Base-by-base conservation (phyloP, 2,888 invertebrate species). In the Drosophila testacea region DNA sequence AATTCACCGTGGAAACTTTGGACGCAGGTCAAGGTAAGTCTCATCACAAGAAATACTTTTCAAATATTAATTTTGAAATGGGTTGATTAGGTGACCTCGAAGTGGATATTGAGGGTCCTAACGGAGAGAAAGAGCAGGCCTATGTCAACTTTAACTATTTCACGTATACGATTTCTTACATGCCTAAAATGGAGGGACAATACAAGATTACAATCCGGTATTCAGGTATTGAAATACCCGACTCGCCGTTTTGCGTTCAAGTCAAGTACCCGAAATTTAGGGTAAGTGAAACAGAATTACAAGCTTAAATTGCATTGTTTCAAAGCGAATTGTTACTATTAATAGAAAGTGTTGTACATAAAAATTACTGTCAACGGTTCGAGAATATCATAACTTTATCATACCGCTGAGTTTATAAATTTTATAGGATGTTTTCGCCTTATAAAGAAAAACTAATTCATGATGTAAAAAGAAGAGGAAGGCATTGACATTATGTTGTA, bases 1-100 rank as follows among this genome's bases (percentile, higher is more conserved):
- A 48, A 6, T 64, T 64, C 7, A 64, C 48, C 3, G 48, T 64
- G 10, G 57, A 56, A 7, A 64, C 63, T 22, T 9, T 48, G 7
- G 48, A 48, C 4, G 28, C 34, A 2, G 34, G 47, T 36, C 28
- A 48, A 28, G 63, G 60, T 60, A 11, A 44, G 42, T 38, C 16
- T 7, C 1, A 4, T 36, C 16, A 10, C 0, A 34, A 0, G 13
- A 6, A 32, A 10, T 3, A 4, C 6, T 32, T 27, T 3, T 13
- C 9, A 30, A 22, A 2, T 50, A 9, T 32, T 32, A 32, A 50
- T 39, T 34, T 1, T 5, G 11, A 16, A 16, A n/a, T 32, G 30
- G 13, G 0, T 38, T 42, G 30, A 0, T 9, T 36, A 60, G 60
- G 57, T 3, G 27, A 34, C 5, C 16, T 57, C 6, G 63, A 64